Base-by-base conservation (phyloP, 2,888 invertebrate genomes). In the Drosophila putrida region DNA sequence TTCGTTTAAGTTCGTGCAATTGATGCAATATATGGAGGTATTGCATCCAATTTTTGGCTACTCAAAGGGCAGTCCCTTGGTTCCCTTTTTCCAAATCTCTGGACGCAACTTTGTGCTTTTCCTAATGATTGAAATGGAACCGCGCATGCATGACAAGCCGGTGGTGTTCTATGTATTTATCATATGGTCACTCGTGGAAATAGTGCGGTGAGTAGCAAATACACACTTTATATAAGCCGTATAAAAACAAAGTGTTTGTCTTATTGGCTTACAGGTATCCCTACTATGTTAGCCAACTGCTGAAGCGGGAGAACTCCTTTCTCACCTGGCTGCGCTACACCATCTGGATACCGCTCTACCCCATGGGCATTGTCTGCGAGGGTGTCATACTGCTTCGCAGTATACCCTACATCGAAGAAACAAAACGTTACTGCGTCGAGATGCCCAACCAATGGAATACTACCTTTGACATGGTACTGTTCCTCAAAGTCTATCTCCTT, bases 301-400 rank as follows among this genome's bases (percentile, higher is more conserved):
- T 97, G 87, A 95, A 96, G 64, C 95, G 94, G 28, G 95, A 97
- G 66, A 93, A 96, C 35, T 94, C 94, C 47, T 86, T 96, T 4
- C 92, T 99, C 8, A 98, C 97, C 0, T 99, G 98, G 98, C 93
- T 99, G 3, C 94, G 99, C 13, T 98, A 99, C 92, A 96, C 97
- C 0, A 94, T 97, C 61, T 99, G 98, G 98, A 97, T 99, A 76
- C 95, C 97, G 0, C 93, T 98, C 0, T 99, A 98, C 92, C 99
- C 99, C 0, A 90, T 98, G 39, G 98, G 98, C 6, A 95, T 98
- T 80, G 89, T 97, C 1, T 96, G 97, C 88, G 98, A 99, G 93
- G 96, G 97, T 0, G 95, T 96, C 4, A 94, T 97, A 11, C 94
- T 97, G 43, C 93, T 97, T 15, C 94, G 97, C 55, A 96, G 97